phyloP scores from a whole-genome alignment of 1,140 invertebrate species.

The Bombus polaris region DNA sequence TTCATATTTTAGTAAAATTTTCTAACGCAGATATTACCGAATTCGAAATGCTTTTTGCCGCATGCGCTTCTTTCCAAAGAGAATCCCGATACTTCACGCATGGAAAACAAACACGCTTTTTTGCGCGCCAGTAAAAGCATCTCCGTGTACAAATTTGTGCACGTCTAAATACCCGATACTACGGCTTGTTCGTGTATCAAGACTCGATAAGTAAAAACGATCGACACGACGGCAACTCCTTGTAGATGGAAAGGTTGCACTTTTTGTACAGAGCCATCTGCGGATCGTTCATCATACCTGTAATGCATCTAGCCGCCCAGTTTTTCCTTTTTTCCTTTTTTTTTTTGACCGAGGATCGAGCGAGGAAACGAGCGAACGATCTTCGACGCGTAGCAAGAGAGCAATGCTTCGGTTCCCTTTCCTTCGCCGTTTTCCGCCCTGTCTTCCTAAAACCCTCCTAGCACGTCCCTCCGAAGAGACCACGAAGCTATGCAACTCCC shows the following conservation, averaged over 20 bases:
- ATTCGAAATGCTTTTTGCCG: background rate
- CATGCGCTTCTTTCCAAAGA: background rate
- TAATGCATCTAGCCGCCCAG: slow-evolving; percentile 70
- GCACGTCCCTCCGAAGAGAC: slow-evolving; percentile 58
- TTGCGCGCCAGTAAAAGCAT: background rate
- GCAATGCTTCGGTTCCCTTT: slow-evolving; percentile 27
- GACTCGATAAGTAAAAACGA: slow-evolving; percentile 59
- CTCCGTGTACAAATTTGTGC: background rate
- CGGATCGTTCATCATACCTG: slow-evolving; percentile 75
- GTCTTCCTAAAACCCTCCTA: slow-evolving; percentile 53
- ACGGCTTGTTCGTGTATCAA: slow-evolving; percentile 19
- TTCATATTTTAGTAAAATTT: background rate
- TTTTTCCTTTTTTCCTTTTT: slow-evolving; percentile 53
- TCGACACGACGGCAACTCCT: slow-evolving; percentile 44
- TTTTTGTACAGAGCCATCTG: slow-evolving; percentile 67
- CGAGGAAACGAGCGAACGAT: slow-evolving; percentile 50
- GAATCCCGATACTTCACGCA: background rate
- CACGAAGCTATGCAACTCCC: slow-evolving; percentile 62
- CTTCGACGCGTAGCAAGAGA: slow-evolving; percentile 55
- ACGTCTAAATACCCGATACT: background rate
- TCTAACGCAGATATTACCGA: background rate
- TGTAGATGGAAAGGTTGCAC: slow-evolving; percentile 36
- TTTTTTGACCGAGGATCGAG: slow-evolving; percentile 36
- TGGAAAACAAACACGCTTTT: background rate
- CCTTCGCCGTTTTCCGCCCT: slow-evolving; percentile 39